Conservation (phyloP, 2,888 invertebrate genomes). For the Orthosia gracilis region DNA sequence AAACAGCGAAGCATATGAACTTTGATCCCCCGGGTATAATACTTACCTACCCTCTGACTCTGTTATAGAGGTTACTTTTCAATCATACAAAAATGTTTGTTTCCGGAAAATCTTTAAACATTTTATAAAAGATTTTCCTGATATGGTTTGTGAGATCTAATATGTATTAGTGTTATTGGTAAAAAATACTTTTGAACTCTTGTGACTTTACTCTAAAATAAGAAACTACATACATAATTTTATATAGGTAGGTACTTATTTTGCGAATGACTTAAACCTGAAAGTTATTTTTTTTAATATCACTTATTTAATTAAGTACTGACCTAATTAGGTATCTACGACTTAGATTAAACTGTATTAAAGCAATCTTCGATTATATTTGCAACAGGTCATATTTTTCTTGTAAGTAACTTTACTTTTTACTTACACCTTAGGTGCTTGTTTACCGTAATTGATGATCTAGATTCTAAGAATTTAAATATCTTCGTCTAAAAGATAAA, state of each 20-base stretch:
- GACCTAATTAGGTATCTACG: neutral
- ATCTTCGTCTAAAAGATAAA: too few species aligned
- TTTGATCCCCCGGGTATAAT: constrained; percentile 49
- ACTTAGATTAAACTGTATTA: neutral
- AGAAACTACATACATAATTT: neutral
- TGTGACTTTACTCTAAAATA: neutral
- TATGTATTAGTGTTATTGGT: neutral
- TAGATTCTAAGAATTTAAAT: neutral
- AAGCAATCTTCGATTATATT: neutral
- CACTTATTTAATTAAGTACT: neutral
- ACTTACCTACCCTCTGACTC: constrained; percentile 41
- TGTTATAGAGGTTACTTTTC: constrained; percentile 49
- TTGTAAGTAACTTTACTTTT: neutral
- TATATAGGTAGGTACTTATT: neutral
- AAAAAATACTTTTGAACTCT: neutral
- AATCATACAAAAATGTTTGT: constrained; percentile 46
- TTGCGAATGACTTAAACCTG: neutral
- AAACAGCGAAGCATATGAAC: constrained; percentile 39
- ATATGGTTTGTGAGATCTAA: neutral
- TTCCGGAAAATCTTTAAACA: constrained; percentile 8
- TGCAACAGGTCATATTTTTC: too few species aligned
- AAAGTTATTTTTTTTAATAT: neutral
- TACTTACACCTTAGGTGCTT: neutral
- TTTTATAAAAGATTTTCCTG: neutral
- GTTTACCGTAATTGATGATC: neutral